phyloP scores from a whole-genome alignment of 2,888 invertebrate genomes.

The Andrena bucephala region DNA sequence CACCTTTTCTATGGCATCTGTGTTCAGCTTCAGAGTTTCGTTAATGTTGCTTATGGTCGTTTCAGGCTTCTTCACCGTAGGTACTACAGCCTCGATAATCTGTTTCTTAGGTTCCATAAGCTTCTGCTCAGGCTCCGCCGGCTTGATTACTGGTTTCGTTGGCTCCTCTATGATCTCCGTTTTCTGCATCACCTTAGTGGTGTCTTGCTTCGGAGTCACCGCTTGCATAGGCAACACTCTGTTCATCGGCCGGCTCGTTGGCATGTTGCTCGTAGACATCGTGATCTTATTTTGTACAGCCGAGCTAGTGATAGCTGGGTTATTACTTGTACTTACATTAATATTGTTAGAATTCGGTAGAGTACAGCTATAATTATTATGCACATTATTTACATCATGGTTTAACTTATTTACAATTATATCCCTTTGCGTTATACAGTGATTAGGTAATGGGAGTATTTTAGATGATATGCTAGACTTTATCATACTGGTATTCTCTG shows the following conservation, averaged over 20 bases:
- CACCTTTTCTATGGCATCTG: constrained; percentile 68
- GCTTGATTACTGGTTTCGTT: constrained; percentile 77
- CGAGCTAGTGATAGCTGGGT: constrained; percentile 82
- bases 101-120: constrained; percentile 61
- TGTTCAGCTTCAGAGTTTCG: constrained; percentile 62
- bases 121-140: constrained; percentile 68
- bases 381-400: constrained; percentile 76
- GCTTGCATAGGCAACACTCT: constrained; percentile 92
- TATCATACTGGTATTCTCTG: constrained; percentile 83
- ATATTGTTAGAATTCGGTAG: constrained; percentile 69
- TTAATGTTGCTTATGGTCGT: constrained; percentile 42
- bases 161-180: constrained; percentile 78
- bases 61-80: constrained; percentile 55
- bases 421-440: constrained; percentile 78
- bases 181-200: constrained; percentile 77
- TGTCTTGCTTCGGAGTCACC: constrained; percentile 86
- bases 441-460: constrained; percentile 78
- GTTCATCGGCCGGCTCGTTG: constrained; percentile 90
- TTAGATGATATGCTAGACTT: constrained; percentile 81
- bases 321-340: constrained; percentile 63
- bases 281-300: constrained; percentile 83
- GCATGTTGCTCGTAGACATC: constrained; percentile 77
- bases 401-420: constrained; percentile 76
- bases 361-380: constrained; percentile 75
- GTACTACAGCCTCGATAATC: constrained; percentile 46